Evolutionary conservation across 2,888 invertebrate species (phyloP).

Genomic region (Agrotis puta): DNA sequence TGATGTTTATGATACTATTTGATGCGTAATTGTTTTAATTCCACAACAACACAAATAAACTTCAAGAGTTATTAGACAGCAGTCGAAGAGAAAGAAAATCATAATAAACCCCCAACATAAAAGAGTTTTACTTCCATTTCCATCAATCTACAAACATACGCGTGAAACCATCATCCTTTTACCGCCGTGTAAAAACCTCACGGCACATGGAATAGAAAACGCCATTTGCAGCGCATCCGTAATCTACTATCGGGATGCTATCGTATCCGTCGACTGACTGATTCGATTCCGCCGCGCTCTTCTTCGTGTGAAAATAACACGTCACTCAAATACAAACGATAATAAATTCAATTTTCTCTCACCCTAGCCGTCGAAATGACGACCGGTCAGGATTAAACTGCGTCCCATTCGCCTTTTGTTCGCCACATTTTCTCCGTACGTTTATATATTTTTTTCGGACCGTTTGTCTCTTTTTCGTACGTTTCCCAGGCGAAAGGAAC

Average conservation of each 20-base stretch:
- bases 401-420: constrained; percentile 88
- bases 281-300: constrained; percentile 84
- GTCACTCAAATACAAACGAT: constrained; percentile 90
- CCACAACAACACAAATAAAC: background rate
- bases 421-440: constrained; percentile 80
- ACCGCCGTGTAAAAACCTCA: constrained; percentile 63
- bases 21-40: background rate
- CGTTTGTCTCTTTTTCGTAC: constrained; percentile 69
- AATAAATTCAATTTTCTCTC: constrained; percentile 90
- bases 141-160: constrained; percentile 40
- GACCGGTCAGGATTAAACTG: constrained; percentile 88
- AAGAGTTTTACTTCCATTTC: constrained; percentile 45
- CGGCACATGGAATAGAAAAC: constrained; percentile 76
- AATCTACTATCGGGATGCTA: constrained; percentile 71
- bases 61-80: background rate
- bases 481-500: constrained; percentile 64
- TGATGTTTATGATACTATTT: too few species aligned
- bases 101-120: constrained; percentile 22
- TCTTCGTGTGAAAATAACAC: constrained; percentile 90
- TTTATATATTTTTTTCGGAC: constrained; percentile 74
- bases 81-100: constrained; percentile 9
- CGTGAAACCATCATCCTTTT: constrained; percentile 48
- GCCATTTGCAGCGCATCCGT: constrained; percentile 80
- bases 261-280: constrained; percentile 85
- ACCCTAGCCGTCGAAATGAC: constrained; percentile 83